Evolutionary conservation across 1,140 invertebrate genomes (phyloP).

Genomic region (Anoplophora glabripennis): DNA sequence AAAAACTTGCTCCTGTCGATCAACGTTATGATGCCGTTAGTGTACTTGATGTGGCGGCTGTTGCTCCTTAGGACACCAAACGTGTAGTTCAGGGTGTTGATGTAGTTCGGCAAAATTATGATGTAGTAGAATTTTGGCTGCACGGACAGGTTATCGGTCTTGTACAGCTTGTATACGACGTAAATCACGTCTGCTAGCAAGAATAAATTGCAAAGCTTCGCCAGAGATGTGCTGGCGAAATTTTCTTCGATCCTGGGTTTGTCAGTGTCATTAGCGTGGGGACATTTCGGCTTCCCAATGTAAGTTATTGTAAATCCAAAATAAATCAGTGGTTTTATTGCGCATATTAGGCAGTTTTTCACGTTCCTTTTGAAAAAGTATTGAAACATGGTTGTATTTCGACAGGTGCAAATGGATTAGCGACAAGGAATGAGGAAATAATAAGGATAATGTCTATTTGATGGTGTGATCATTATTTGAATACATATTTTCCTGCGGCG

Average conservation of each 20-base stretch:
- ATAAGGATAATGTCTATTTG: no score
- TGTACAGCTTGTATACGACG: no score
- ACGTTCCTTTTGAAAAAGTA: background rate
- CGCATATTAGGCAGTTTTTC: background rate
- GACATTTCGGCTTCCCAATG: conserved; percentile 2
- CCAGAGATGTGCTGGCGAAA: no score
- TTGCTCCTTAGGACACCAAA: background rate
- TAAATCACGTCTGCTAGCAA: no score
- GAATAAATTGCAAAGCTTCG: no score
- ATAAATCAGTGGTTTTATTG: background rate
- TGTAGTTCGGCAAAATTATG: background rate
- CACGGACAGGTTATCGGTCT: background rate
- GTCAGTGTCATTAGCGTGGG: background rate
- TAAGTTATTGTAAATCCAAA: background rate
- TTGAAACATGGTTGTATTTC: no score
- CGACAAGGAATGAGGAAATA: no score
- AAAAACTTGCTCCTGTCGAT: background rate
- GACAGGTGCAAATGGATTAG: no score
- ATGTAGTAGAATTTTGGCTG: background rate
- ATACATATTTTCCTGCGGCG: no score
- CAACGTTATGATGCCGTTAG: background rate
- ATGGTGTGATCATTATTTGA: no score
- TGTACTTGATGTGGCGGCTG: background rate
- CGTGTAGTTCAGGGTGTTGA: background rate
- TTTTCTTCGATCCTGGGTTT: background rate